Base-by-base conservation (phyloP, 2,797 vertebrate genomes). In the Helarctos malayanus region DNA sequence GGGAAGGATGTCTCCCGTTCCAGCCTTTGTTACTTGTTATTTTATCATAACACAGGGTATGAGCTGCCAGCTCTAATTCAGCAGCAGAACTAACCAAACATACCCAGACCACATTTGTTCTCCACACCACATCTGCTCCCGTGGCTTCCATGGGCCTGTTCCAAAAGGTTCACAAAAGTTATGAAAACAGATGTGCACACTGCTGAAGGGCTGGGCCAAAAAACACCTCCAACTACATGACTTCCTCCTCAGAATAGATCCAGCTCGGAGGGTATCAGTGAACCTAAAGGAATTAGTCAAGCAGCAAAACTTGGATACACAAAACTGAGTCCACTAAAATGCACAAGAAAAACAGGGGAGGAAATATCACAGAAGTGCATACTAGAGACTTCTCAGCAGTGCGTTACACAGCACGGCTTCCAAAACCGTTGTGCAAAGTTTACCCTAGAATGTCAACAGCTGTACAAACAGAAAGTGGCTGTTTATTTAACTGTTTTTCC, bases 211-310 rank as follows among this genome's bases (percentile, higher is more conserved):
- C 9, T 91, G 2, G 38, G 15, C 2, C 57, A 80, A 76, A 68
- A 38, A 71, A 83, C 12, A 7, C 45, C 13, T 57, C 38, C 89
- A 54, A 87, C 35, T 32, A 32, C 4, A 38, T 56, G 89, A 38
- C 90, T 79, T 89, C 38, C 49, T 91, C 56, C 47, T 29, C 59
- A 80, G 7, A 92, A 49, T 63, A 61, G 9, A 88, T 18, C 8
- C 25, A 57, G 27, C 16, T 94, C 16, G 78, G 15, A 96, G 27
- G 19, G 57, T 71, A 59, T 12, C 49, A 1, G 4, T 61, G 54
- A 86, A 93, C 15, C 61, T 56, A 68, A 88, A 94, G 23, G 21
- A 91, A 85, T 95, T 38, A 85, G 18, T 78, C 75, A 92, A 52
- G 16, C 25, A 89, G 61, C 82, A 63, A 95, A 95, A 73, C 21